These are phyloP conservation scores for Galeopsomyia nigrocyanea DNA, from an alignment of 2,888 invertebrate genomes.

Conservation along the genomic window DNA sequence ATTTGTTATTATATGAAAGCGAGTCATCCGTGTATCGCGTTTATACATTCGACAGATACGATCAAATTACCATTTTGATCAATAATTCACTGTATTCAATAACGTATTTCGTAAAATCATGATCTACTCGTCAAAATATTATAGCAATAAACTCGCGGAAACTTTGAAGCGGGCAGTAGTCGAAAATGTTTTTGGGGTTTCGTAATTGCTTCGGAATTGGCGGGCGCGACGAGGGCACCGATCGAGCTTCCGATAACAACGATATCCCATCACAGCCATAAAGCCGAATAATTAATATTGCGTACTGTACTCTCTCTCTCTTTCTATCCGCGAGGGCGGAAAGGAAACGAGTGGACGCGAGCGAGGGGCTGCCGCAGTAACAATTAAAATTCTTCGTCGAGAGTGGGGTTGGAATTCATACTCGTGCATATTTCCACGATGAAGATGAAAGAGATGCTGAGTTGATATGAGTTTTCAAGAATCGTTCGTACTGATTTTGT, in stretches of 20 bases:
- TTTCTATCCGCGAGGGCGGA: neutral
- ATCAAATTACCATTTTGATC: too few relatives aligned
- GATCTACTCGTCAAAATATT: too few relatives aligned
- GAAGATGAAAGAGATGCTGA: too few relatives aligned
- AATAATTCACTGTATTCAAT: too few relatives aligned
- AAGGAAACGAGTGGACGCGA: neutral
- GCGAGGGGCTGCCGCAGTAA: neutral
- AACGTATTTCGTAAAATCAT: too few relatives aligned
- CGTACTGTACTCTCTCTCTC: slow-evolving; percentile 41
- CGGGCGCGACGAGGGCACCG: neutral
- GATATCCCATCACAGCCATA: slow-evolving; percentile 50
- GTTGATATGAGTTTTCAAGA: too few relatives aligned
- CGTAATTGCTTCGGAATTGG: slow-evolving; percentile 42
- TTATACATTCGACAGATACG: too few relatives aligned
- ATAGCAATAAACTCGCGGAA: too few relatives aligned
- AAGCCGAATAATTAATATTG: slow-evolving; percentile 56
- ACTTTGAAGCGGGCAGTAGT: neutral
- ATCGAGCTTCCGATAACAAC: slow-evolving; percentile 49
- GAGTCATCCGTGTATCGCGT: too few relatives aligned
- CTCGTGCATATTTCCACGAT: neutral
- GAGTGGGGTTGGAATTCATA: too few relatives aligned
- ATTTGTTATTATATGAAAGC: too few relatives aligned
- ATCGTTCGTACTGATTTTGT: too few relatives aligned
- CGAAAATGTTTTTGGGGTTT: slow-evolving; percentile 40
- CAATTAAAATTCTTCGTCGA: slow-evolving; percentile 26